These are phyloP conservation scores for Chelonus insularis DNA, from an alignment of 1,140 invertebrate species.

Conservation along the genomic window DNA sequence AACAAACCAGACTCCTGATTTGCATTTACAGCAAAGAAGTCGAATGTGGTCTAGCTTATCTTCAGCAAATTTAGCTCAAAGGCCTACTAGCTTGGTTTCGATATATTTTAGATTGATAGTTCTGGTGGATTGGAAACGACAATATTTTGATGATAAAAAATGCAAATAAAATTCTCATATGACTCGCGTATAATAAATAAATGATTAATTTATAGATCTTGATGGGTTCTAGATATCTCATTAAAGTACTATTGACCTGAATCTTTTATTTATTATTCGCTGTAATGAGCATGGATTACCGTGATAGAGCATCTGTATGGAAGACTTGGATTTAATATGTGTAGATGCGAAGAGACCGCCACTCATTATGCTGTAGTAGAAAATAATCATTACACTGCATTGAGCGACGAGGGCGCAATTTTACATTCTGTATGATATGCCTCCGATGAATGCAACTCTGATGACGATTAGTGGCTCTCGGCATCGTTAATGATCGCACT, in stretches of 20 bases:
- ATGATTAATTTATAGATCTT: conserved; percentile 25
- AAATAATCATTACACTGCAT: conserved; percentile 33
- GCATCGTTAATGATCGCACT: conserved; percentile 45
- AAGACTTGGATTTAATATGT: no score
- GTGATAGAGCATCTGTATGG: not conserved
- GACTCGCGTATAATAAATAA: no score
- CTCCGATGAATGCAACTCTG: conserved; percentile 46
- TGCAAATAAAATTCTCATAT: no score
- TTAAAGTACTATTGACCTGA: conserved; percentile 51
- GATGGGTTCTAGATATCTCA: conserved; percentile 44
- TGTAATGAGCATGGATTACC: conserved; percentile 23
- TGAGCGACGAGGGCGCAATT: conserved; percentile 36
- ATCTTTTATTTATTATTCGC: conserved; percentile 49
- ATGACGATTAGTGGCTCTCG: conserved; percentile 49
- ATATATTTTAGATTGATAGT: no score
- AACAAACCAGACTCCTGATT: no score
- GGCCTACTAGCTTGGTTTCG: no score
- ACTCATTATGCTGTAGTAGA: conserved; percentile 29
- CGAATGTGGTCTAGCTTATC: no score
- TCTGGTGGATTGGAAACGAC: no score
- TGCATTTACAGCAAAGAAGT: no score
- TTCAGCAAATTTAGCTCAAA: no score
- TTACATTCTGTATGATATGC: conserved; percentile 41
- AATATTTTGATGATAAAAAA: no score
- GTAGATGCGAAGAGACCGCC: not conserved